These are phyloP conservation scores for Nemotelus nigrinus DNA, from an alignment of 2,888 invertebrate species.

Conservation along the genomic window DNA sequence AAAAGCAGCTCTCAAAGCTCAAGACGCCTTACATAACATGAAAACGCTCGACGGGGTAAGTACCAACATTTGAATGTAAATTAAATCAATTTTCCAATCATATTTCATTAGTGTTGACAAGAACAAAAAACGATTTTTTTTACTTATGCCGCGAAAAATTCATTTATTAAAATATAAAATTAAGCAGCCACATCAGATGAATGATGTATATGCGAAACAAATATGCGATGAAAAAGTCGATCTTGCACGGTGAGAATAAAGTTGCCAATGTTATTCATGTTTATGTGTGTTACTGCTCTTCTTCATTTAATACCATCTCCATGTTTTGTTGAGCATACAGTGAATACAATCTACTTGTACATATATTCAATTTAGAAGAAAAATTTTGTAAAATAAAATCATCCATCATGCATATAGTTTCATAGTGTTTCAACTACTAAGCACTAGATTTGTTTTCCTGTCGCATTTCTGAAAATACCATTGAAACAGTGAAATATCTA, in stretches of 20 bases:
- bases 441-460: not conserved
- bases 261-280: not conserved
- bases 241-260: not conserved
- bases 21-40: constrained; percentile 98
- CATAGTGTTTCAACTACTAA: not conserved
- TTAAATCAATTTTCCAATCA: constrained; percentile 30
- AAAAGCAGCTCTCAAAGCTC: constrained; percentile 96
- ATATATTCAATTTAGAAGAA: not conserved
- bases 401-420: constrained; percentile 10
- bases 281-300: constrained; percentile 9
- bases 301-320: constrained; percentile 17
- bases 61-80: constrained; percentile 57
- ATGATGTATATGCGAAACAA: too few relatives aligned
- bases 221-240: too few relatives aligned
- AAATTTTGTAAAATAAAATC: constrained; percentile 28
- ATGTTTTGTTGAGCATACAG: constrained; percentile 11
- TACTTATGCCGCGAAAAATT: too few relatives aligned
- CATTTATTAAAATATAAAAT: too few relatives aligned
- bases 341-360: not conserved
- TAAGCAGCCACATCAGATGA: too few relatives aligned
- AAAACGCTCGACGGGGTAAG: constrained; percentile 98
- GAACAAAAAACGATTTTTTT: not conserved
- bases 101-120: constrained; percentile 46
- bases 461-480: not conserved
- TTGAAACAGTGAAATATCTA: not conserved